phyloP scores from a whole-genome alignment of 2,797 vertebrate species.

The Leucoraja ocellata region DNA sequence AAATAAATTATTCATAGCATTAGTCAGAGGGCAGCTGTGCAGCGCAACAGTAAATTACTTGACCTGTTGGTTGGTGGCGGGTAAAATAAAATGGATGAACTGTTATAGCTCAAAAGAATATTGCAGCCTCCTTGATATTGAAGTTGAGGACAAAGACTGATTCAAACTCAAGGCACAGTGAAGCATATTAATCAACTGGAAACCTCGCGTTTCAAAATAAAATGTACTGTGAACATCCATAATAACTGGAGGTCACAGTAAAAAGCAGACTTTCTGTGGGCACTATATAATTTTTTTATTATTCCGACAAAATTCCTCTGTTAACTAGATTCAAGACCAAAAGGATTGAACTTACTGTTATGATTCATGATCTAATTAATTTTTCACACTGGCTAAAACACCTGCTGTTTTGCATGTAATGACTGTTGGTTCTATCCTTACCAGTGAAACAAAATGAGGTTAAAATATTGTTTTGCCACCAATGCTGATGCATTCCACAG shows the following conservation, averaged over 20 bases:
- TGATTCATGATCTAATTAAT: conserved; percentile 35
- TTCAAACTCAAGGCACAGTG: not conserved
- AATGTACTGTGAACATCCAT: not conserved
- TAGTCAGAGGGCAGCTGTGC: not conserved
- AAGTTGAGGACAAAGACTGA: conserved; percentile 3
- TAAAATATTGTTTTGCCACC: not conserved
- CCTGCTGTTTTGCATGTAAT: conserved; percentile 1
- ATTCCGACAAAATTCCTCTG: conserved; percentile 9
- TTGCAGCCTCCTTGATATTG: not conserved
- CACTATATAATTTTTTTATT: no score
- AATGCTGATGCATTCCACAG: not conserved
- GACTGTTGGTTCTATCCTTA: not conserved
- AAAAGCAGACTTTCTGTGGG: not conserved
- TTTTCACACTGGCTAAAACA: conserved; percentile 37
- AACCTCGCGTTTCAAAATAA: not conserved
- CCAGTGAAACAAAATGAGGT: not conserved
- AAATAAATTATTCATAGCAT: not conserved
- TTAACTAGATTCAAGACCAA: not conserved
- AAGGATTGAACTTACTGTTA: conserved; percentile 10
- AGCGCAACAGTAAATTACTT: not conserved
- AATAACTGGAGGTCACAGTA: not conserved
- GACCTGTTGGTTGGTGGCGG: not conserved
- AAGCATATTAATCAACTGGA: not conserved
- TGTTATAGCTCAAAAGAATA: not conserved
- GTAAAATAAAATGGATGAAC: not conserved